A percentile compares a stretch with the other conserved stretches of the same genome.
These are phyloP conservation scores for Myrmecobius fasciatus DNA, from an alignment of 2,113 vertebrate genomes.

Conservation along the genomic window DNA sequence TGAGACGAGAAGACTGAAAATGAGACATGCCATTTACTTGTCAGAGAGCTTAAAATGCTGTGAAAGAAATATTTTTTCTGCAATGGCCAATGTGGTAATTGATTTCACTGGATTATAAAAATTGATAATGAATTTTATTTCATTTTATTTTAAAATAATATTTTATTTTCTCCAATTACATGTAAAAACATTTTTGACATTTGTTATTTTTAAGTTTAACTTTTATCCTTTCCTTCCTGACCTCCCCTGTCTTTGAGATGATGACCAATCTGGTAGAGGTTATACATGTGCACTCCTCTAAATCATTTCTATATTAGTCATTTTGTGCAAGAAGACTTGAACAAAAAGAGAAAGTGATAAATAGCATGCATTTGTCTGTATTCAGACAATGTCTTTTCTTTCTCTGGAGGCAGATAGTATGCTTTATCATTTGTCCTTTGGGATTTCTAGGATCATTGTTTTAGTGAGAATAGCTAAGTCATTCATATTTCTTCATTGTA, in stretches of 20 bases:
- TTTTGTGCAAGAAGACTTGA: background rate
- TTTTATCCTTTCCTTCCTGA: background rate
- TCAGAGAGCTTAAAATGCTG: background rate
- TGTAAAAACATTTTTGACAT: background rate
- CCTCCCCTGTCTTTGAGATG: no score
- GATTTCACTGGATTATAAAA: background rate
- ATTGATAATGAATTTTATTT: background rate
- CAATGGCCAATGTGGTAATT: background rate
- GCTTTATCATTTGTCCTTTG: no score
- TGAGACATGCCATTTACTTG: background rate
- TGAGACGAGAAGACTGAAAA: background rate
- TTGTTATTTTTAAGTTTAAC: background rate
- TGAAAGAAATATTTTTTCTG: background rate
- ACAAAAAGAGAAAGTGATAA: background rate
- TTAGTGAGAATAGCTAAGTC: no score
- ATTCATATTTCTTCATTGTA: no score
- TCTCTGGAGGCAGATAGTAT: no score
- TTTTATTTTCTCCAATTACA: background rate
- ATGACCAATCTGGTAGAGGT: no score
- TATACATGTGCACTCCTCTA: no score
- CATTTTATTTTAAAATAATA: background rate
- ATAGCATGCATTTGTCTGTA: no score
- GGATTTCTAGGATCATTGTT: no score
- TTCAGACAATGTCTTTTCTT: no score
- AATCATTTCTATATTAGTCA: no score